Percentiles rank a stretch among this genome's conserved stretches.
Conservation (phyloP, 2,113 vertebrate species). For the Bos indicus region DNA sequence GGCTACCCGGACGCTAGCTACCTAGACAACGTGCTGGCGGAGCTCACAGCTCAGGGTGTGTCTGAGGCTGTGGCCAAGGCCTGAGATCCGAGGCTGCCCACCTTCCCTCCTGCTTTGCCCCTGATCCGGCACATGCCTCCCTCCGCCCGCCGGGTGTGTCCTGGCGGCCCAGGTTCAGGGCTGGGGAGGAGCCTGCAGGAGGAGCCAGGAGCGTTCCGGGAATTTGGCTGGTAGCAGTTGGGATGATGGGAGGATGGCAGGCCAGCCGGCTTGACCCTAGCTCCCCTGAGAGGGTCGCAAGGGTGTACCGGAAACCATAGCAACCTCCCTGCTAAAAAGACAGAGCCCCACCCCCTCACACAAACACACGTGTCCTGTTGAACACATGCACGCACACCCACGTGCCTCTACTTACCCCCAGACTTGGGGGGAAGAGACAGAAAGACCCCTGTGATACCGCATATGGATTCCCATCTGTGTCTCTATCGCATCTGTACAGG, state of each 20-base stretch:
- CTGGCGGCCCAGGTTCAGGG: conserved; percentile 10
- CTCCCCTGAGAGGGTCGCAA: background rate
- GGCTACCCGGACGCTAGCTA: conserved; percentile 96
- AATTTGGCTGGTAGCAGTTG: background rate
- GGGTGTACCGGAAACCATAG: background rate
- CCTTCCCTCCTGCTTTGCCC: conserved; percentile 54
- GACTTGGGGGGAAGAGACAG: conserved; percentile 15
- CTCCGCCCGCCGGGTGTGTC: background rate
- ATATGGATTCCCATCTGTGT: background rate
- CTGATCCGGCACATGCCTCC: conserved; percentile 19
- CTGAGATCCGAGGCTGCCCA: conserved; percentile 73
- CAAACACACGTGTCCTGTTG: conserved; percentile 47
- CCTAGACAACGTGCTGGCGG: conserved; percentile 93
- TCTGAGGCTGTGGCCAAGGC: conserved; percentile 90
- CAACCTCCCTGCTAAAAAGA: conserved; percentile 33
- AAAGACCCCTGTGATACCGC: background rate
- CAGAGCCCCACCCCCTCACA: background rate
- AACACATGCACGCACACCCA: conserved; percentile 55
- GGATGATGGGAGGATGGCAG: background rate
- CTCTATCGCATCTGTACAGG: background rate
- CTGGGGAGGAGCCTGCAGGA: background rate
- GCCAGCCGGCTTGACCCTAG: background rate
- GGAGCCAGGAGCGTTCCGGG: background rate
- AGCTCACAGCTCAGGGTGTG: conserved; percentile 94
- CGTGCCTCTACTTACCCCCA: conserved; percentile 46